Conservation (phyloP, 2,888 invertebrate species). For the Synanthedon vespiformis region DNA sequence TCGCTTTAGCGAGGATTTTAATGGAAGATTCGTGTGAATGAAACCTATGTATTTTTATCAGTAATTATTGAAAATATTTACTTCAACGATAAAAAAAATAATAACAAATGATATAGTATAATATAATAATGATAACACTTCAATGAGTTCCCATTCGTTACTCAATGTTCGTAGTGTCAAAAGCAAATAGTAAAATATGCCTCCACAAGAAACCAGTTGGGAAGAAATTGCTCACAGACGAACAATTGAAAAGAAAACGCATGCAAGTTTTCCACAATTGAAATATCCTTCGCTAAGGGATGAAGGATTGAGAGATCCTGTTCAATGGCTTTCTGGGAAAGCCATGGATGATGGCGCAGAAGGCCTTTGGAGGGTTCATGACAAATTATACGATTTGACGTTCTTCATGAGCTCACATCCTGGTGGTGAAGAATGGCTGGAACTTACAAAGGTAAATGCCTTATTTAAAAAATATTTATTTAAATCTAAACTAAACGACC, state of each 20-base stretch:
- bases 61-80: too few species aligned
- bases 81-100: too few species aligned
- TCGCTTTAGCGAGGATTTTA: too few species aligned
- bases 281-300: conserved; percentile 63
- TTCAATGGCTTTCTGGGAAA: conserved; percentile 76
- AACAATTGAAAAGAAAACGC: conserved; percentile 33
- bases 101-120: too few species aligned
- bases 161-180: too few species aligned
- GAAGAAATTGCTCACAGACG: conserved; percentile 25
- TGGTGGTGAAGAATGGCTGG: conserved; percentile 83
- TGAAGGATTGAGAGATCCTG: conserved; percentile 28
- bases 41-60: too few species aligned
- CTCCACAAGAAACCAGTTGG: conserved; percentile 21
- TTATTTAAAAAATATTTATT: too few species aligned
- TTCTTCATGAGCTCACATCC: conserved; percentile 86
- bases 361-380: conserved; percentile 81
- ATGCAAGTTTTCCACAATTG: conserved; percentile 59
- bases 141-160: too few species aligned
- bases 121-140: too few species aligned
- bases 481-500: conserved; percentile 1
- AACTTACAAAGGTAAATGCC: conserved; percentile 70
- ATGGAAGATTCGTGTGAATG: too few species aligned
- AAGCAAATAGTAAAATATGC: conserved; percentile 12
- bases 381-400: conserved; percentile 86
- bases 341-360: conserved; percentile 78